Percentiles rank a stretch among this genome's conserved stretches.
Conservation (phyloP, 37 sponge, comb jelly and placozoan species). For the Hexactinellida sp. region DNA sequence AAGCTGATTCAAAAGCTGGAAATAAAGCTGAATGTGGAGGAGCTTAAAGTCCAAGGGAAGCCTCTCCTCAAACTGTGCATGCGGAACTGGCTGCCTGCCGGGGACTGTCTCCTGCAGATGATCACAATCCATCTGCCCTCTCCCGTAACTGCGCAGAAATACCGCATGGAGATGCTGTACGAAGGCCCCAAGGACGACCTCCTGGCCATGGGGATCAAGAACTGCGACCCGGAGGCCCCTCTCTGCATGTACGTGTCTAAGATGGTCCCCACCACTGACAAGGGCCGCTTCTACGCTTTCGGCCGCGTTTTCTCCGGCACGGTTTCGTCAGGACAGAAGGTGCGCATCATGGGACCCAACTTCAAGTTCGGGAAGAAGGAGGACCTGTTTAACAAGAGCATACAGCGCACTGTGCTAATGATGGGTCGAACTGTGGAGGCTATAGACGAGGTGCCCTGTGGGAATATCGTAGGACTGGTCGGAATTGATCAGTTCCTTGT, state of each 20-base stretch:
- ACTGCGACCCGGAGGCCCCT: constrained; percentile 93
- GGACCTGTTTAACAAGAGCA: constrained; percentile 73
- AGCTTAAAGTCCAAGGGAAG: constrained; percentile 43
- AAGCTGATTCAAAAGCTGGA: constrained; percentile 72
- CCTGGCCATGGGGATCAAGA: constrained; percentile 71
- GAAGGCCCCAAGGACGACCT: constrained; percentile 95
- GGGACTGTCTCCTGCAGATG: constrained; percentile 86
- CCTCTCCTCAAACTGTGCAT: constrained; percentile 51
- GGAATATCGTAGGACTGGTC: constrained; percentile 94
- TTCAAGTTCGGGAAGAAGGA: constrained; percentile 93
- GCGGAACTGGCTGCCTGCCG: constrained; percentile 90
- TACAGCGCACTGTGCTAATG: constrained; percentile 97
- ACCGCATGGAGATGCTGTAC: constrained; percentile 91
- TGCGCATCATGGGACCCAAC: constrained; percentile 98
- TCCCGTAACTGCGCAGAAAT: constrained; percentile 92
- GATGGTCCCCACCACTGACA: constrained; percentile 96
- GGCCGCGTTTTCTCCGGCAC: constrained; percentile 98
- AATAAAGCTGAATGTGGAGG: constrained; percentile 67
- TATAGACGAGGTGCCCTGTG: constrained; percentile 98
- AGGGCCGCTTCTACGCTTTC: constrained; percentile 99
- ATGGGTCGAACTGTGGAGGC: constrained; percentile 92
- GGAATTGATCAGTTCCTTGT: constrained; percentile 98
- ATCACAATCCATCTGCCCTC: constrained; percentile 97
- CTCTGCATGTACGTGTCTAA: constrained; percentile 94
- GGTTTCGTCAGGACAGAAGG: constrained; percentile 82